phyloP scores from a whole-genome alignment of 2,888 invertebrate species.

The Amiota minor region DNA sequence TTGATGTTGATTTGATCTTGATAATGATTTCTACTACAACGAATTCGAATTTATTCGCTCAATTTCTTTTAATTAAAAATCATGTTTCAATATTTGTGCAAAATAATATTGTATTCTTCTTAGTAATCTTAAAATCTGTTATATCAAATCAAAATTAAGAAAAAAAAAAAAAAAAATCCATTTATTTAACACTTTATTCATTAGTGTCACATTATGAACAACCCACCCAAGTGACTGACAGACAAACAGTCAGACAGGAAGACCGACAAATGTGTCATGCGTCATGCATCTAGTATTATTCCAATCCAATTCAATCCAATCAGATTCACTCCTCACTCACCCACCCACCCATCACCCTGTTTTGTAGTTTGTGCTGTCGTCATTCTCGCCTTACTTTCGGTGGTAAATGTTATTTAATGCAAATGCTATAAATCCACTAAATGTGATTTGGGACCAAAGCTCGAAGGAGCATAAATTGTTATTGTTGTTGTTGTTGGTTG shows the following conservation, averaged over 20 bases:
- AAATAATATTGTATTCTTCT: background rate
- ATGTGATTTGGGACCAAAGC: slow-evolving; percentile 45
- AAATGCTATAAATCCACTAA: slow-evolving; percentile 61
- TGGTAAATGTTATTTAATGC: slow-evolving; percentile 53
- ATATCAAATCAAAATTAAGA: background rate
- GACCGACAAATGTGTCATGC: background rate
- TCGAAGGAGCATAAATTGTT: slow-evolving; percentile 7
- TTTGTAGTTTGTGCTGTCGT: too few species aligned
- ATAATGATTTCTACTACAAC: too few species aligned
- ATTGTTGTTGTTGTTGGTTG: slow-evolving; percentile 45
- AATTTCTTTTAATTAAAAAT: too few species aligned
- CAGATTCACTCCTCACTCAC: too few species aligned
- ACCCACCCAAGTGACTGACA: slow-evolving; percentile 4
- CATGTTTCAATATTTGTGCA: background rate
- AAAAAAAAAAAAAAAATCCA: background rate
- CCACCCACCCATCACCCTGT: too few species aligned
- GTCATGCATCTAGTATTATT: background rate
- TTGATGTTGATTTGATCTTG: too few species aligned
- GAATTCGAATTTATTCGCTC: too few species aligned
- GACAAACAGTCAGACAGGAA: slow-evolving; percentile 1
- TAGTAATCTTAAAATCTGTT: background rate
- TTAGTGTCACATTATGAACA: slow-evolving; percentile 21
- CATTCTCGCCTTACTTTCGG: background rate
- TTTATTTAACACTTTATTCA: slow-evolving; percentile 30
- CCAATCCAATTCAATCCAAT: slow-evolving; percentile 9